Evolutionary conservation across 2,888 invertebrate genomes (phyloP), one percentile per base, ranked within the genome.

Genomic region (Agrotis clavis): DNA sequence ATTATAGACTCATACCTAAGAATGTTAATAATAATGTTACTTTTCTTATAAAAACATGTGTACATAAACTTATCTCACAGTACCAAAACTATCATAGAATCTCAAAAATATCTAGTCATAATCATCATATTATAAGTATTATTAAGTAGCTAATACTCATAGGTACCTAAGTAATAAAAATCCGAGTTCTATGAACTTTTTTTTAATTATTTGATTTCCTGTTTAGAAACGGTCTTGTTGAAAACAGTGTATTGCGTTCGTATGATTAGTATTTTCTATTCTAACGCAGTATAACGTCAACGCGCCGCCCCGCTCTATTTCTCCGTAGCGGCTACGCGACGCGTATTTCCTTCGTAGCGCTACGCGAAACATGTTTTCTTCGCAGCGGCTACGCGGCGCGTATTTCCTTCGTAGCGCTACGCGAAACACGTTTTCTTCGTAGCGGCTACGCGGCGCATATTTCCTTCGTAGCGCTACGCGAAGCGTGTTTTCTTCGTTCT

Each of bases 31-130:
- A 0, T 35, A 25, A 6, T 35, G 6, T 35, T 35, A 41, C 1
- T 9, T 41, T 41, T 41, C 41, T 41, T 11, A 41, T 41, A 41
- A 9, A 35, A 9, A 41, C 41, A 41, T 41, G 9, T 41, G 41
- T 41, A 41, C 41, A 41, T 11, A 41, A 11, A 41, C 41, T 11
- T 41, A 41, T 11, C 11, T 14, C 6, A 16, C 21, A 35, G 16
- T 41, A 76, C 4, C 48, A 48, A 56, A 16, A 77, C 30, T 65
- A 7, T 75, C 51, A 21, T 1, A 50, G n/a, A 45, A 77, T 69
- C 69, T 56, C 56, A 30, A 50, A 48, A 57, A 35, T 45, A 1
- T 35, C 45, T 70, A 77, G 77, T 77, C 50, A 30, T 72, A 41
- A 48, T 56, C 19, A 48, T 13, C 6, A 41, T 48, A 41, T 2